Evolutionary conservation across 2,797 vertebrate species (phyloP).

Genomic region (Loris lydekkerianus): DNA sequence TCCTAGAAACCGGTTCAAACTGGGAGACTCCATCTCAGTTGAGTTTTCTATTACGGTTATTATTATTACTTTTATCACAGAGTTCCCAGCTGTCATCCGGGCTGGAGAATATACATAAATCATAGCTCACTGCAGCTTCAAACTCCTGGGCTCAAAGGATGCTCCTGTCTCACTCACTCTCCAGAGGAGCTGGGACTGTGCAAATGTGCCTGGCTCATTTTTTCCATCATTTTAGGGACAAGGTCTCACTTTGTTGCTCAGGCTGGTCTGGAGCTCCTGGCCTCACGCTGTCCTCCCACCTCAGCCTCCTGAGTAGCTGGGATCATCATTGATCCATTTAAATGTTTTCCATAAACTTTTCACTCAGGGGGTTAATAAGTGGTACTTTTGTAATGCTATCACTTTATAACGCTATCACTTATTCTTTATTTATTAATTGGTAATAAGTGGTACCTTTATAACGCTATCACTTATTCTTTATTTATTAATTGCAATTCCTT

Average conservation of each 20-base stretch:
- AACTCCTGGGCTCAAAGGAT: neutral
- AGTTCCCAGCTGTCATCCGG: neutral
- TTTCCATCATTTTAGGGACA: neutral
- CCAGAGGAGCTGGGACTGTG: neutral
- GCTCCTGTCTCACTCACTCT: neutral
- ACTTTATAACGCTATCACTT: neutral
- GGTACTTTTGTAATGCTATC: neutral
- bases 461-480: slow-evolving; percentile 23
- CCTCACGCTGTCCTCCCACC: neutral
- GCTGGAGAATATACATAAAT: neutral
- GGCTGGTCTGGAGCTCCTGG: neutral
- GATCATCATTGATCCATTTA: neutral
- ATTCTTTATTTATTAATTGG: neutral
- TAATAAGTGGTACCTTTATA: neutral
- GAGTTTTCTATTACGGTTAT: slow-evolving; percentile 93
- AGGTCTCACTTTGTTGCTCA: neutral
- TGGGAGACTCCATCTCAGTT: slow-evolving; percentile 99
- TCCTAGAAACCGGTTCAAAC: slow-evolving; percentile 98
- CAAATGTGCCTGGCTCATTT: neutral
- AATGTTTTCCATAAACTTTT: neutral
- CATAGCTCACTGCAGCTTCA: neutral
- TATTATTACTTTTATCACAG: neutral
- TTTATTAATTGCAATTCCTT: neutral
- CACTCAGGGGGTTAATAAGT: neutral
- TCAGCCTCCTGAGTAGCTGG: neutral